Conservation (phyloP, 2,113 vertebrate species). For the Ammodytes dubius region DNA sequence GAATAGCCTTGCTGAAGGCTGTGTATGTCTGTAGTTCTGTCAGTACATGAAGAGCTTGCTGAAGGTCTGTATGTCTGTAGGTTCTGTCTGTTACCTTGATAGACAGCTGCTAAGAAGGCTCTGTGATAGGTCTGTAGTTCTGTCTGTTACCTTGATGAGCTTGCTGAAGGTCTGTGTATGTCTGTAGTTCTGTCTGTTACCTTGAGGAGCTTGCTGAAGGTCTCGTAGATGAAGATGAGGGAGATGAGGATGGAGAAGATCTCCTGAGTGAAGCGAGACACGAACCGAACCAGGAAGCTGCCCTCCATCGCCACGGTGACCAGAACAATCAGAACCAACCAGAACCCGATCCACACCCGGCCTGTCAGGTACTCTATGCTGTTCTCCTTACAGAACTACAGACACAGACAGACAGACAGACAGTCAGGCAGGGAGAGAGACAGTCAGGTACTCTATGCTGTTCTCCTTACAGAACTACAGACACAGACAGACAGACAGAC, state of each 20-base stretch:
- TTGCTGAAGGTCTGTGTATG: no score
- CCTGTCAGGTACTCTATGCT: slow-evolving; percentile 93
- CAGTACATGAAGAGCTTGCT: neutral
- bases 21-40: no score
- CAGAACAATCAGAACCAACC: slow-evolving; percentile 93
- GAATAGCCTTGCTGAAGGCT: no score
- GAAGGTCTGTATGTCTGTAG: no score
- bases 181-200: slow-evolving; percentile 79
- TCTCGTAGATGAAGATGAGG: slow-evolving; percentile 96
- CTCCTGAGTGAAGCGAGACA: slow-evolving; percentile 96
- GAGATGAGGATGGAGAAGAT: slow-evolving; percentile 96
- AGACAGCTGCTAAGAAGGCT: no score
- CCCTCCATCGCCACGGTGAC: slow-evolving; percentile 94
- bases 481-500: no score
- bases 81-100: slow-evolving; percentile 86
- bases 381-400: slow-evolving; percentile 90
- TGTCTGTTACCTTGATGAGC: slow-evolving; percentile 65
- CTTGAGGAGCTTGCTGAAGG: slow-evolving; percentile 92
- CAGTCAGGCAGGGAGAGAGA: neutral
- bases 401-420: neutral
- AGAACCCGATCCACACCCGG: slow-evolving; percentile 95
- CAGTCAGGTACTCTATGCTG: no score
- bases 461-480: no score
- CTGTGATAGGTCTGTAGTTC: no score
- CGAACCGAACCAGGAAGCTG: slow-evolving; percentile 94